Percentiles rank a stretch among this genome's conserved stretches.
Conservation (phyloP, 2,797 vertebrate species). For the Amphiprion clarkii region DNA sequence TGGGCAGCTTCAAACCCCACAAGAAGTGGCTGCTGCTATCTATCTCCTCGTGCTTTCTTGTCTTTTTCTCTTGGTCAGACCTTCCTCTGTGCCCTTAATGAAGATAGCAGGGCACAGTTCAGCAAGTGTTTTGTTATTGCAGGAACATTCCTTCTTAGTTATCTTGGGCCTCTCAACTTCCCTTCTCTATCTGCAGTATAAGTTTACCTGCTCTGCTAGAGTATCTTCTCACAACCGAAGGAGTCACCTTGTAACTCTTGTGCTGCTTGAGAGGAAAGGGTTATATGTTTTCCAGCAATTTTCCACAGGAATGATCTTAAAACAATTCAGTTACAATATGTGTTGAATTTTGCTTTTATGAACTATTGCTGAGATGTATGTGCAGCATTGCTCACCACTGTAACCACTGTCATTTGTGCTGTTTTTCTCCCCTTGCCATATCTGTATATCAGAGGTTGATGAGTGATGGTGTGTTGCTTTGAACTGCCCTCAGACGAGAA, state of each 20-base stretch:
- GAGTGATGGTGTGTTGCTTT: slow-evolving; percentile 51
- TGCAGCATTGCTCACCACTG: slow-evolving; percentile 40
- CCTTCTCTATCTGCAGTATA: slow-evolving; percentile 57
- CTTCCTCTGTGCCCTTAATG: slow-evolving; percentile 61
- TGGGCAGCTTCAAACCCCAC: slow-evolving; percentile 45
- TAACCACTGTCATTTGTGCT: slow-evolving; percentile 16
- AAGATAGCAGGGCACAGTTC: slow-evolving; percentile 72
- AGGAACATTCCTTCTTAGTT: slow-evolving; percentile 71
- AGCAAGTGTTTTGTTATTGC: slow-evolving; percentile 76
- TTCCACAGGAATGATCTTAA: background rate
- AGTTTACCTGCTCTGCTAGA: slow-evolving; percentile 57
- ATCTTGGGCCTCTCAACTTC: slow-evolving; percentile 71
- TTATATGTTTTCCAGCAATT: slow-evolving; percentile 10
- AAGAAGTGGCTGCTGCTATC: slow-evolving; percentile 25
- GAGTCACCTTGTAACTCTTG: slow-evolving; percentile 34
- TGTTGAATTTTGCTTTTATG: slow-evolving; percentile 9
- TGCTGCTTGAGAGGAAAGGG: slow-evolving; percentile 4
- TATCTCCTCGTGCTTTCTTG: slow-evolving; percentile 37
- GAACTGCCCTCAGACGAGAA: slow-evolving; percentile 63
- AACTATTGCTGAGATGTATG: slow-evolving; percentile 8
- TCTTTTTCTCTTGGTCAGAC: slow-evolving; percentile 37
- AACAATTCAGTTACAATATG: slow-evolving; percentile 18
- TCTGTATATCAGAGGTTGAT: slow-evolving; percentile 51
- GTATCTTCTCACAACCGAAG: slow-evolving; percentile 37
- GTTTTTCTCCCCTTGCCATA: slow-evolving; percentile 23